Evolutionary conservation across 2,888 invertebrate species (phyloP).

Genomic region (Antheraea yamamai): DNA sequence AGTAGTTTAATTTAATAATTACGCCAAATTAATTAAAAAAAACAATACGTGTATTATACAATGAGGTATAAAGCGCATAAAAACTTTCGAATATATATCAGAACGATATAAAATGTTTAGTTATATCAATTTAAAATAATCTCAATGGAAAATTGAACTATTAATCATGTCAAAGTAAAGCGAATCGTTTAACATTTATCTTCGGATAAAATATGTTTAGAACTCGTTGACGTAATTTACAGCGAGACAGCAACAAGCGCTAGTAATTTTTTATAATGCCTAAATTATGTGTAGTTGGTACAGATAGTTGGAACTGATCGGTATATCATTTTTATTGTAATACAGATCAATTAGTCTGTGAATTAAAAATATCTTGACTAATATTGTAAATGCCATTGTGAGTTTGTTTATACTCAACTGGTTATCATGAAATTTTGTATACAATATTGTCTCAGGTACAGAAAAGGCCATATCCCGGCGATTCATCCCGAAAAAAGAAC

Average conservation of each 20-base stretch:
- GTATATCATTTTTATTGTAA: not conserved
- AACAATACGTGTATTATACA: not conserved
- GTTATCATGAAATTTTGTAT: too few species aligned
- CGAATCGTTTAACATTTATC: constrained; percentile 13
- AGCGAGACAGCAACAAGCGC: constrained; percentile 29
- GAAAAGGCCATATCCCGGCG: too few species aligned
- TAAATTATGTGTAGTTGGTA: not conserved
- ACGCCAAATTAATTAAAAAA: not conserved
- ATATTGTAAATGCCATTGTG: too few species aligned
- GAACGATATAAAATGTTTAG: not conserved
- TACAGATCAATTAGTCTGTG: too few species aligned
- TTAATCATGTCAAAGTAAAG: constrained; percentile 4
- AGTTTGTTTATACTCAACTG: too few species aligned
- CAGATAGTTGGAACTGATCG: not conserved
- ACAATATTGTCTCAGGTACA: too few species aligned
- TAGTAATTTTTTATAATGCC: constrained; percentile 22
- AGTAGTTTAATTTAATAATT: not conserved
- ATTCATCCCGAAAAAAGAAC: too few species aligned
- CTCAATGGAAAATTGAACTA: not conserved
- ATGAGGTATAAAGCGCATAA: not conserved
- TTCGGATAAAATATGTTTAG: constrained; percentile 26
- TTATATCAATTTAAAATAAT: not conserved
- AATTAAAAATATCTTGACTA: too few species aligned
- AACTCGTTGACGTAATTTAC: constrained; percentile 27
- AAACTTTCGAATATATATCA: not conserved